Percentiles rank a stretch among this genome's conserved stretches.
phyloP scores from a whole-genome alignment of 2,888 invertebrate genomes.

The Drosophila meridiana region DNA sequence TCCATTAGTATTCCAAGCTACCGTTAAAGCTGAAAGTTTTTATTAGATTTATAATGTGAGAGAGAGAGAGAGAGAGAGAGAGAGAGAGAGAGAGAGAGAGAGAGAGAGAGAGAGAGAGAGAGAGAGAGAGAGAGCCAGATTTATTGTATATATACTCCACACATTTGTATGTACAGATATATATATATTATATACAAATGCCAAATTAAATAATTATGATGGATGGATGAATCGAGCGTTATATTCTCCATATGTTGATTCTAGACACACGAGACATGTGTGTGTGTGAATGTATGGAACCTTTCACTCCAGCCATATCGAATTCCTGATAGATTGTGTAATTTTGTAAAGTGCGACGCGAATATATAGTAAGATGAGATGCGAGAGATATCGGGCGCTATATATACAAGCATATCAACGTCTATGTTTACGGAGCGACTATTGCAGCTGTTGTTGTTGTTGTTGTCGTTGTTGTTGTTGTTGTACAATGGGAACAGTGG shows the following conservation, averaged over 20 bases:
- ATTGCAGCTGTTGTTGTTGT: not conserved
- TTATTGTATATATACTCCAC: not conserved
- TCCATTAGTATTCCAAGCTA: constrained; percentile 10
- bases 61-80: not conserved
- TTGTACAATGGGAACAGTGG: constrained; percentile 26
- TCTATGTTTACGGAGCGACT: not conserved
- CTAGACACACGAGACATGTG: not conserved
- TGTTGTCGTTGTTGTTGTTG: constrained; percentile 8
- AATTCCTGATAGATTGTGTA: not conserved
- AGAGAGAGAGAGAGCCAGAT: not conserved
- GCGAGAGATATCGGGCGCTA: constrained; percentile 16
- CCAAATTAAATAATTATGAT: constrained; percentile 2
- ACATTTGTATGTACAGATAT: not conserved
- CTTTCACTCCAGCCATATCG: not conserved
- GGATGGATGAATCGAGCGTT: not conserved
- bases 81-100: not conserved
- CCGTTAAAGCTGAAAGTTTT: constrained; percentile 3
- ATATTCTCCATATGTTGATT: constrained; percentile 5
- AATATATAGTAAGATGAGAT: not conserved
- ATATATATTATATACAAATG: not conserved
- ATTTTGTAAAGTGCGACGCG: constrained; percentile 1
- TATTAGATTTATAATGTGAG: not conserved
- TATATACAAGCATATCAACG: not conserved
- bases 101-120: not conserved
- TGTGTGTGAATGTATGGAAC: not conserved